Conservation (phyloP, 1,140 invertebrate species). For the Scaptomyza montana region DNA sequence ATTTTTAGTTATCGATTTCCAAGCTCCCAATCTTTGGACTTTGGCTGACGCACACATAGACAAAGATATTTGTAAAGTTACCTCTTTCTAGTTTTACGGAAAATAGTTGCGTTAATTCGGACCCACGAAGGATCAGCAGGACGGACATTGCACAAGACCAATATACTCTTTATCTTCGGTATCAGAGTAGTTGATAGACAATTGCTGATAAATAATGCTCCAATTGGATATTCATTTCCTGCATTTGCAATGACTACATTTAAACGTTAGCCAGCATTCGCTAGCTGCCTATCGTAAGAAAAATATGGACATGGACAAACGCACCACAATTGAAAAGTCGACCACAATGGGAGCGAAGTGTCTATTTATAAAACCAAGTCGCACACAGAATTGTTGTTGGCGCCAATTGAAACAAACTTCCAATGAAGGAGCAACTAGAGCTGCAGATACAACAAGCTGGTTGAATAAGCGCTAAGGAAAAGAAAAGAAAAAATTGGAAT, state of each 20-base stretch:
- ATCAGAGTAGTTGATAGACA: background rate
- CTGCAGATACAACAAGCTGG: constrained; percentile 13
- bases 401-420: constrained; percentile 48
- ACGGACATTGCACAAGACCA: no score
- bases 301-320: constrained; percentile 14
- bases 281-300: background rate
- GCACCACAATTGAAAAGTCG: constrained; percentile 52
- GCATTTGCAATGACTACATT: constrained; percentile 27
- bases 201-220: constrained; percentile 20
- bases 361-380: constrained; percentile 64
- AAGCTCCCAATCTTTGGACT: no score
- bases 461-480: constrained; percentile 40
- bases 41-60: no score
- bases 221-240: constrained; percentile 51
- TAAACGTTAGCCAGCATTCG: constrained; percentile 19
- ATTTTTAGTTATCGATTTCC: no score
- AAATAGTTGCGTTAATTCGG: no score
- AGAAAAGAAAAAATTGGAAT: constrained; percentile 43
- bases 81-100: no score
- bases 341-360: constrained; percentile 51
- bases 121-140: no score
- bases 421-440: constrained; percentile 30
- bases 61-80: no score
- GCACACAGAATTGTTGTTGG: constrained; percentile 60
- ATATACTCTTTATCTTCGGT: no score